Evolutionary conservation across 2,888 invertebrate species (phyloP), one percentile per base, ranked within the genome.

Genomic region (Drosophila hamatofila): DNA sequence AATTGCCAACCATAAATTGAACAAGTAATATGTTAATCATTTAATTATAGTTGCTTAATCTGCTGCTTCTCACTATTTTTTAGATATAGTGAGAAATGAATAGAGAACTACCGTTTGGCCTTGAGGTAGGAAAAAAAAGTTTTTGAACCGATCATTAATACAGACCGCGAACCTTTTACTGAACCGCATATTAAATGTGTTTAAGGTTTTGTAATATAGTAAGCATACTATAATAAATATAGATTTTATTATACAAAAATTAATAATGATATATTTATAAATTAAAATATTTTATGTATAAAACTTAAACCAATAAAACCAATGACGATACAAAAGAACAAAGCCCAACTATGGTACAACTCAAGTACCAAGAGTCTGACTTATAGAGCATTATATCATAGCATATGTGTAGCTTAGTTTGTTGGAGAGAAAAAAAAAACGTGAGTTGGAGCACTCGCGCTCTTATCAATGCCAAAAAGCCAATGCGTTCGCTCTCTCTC

Each of bases 401-500:
- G 48, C 48, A 49, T 30, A 48, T 27, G 30, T 33, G 23, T 11
- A 18, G 64, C 12, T 27, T 2, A 12, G 23, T 23, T 46, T 25
- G 44, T 1, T 27, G 12, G 8, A 11, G 48, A 16, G 23, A 7
- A 3, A n/a, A 16, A 46, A 14, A 23, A 48, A 49, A 30, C 27
- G 27, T 48, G 48, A 48, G 48, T 27, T 27, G 48, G 11, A n/a
- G 48, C 48, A 49, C 0, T 30, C 33, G 46, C 56, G 16, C 78
- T 77, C 65, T 72, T 74, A 72, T 63, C 72, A 77, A 25, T 14
- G 42, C 30, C 25, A 39, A 55, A 76, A 25, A 11, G 46, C 27
- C 18, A 30, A 51, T 16, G 30, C 3, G 14, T 25, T 39, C 42
- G 14, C 21, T 0, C 7, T 3, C 48, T 27, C 48, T 46, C 23